Evolutionary conservation across 2,888 invertebrate species (phyloP).

Genomic region (Habrosyne pyritoides): DNA sequence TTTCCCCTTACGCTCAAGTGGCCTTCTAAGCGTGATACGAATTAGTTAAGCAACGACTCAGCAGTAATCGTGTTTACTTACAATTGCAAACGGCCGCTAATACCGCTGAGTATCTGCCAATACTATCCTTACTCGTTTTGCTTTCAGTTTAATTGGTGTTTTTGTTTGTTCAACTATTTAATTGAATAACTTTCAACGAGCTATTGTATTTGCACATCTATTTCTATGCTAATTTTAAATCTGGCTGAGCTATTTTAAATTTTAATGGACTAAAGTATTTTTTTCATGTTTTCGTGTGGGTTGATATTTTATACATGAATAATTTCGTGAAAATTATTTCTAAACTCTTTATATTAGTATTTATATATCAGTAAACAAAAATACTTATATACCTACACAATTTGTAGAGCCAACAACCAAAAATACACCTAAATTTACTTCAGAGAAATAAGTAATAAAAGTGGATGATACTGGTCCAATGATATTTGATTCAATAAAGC

Average conservation of each 20-base stretch:
- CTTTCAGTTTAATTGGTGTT: conserved; percentile 57
- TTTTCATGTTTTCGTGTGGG: too few species aligned
- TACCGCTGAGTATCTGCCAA: conserved; percentile 65
- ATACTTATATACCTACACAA: background rate
- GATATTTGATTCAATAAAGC: conserved; percentile 19
- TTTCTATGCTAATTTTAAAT: background rate
- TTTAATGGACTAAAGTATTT: too few species aligned
- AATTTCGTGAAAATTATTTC: background rate
- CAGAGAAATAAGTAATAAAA: too few species aligned
- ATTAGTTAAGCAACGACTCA: conserved; percentile 71
- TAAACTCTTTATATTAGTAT: too few species aligned
- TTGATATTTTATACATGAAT: background rate
- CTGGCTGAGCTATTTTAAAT: background rate
- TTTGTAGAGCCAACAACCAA: background rate
- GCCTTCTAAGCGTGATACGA: conserved; percentile 64
- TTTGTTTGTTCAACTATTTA: conserved; percentile 48
- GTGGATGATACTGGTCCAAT: too few species aligned
- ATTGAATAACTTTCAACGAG: conserved; percentile 17
- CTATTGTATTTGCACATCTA: conserved; percentile 2
- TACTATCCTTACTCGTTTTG: conserved; percentile 58
- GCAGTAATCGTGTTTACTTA: conserved; percentile 68
- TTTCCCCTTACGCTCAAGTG: conserved; percentile 47
- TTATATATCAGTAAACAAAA: background rate
- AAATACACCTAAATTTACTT: too few species aligned
- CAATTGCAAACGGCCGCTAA: conserved; percentile 70